Percentiles rank a stretch among this genome's conserved stretches.
Evolutionary conservation across 2,113 vertebrate species (phyloP).

Genomic region (Zosterops hypoxanthus): DNA sequence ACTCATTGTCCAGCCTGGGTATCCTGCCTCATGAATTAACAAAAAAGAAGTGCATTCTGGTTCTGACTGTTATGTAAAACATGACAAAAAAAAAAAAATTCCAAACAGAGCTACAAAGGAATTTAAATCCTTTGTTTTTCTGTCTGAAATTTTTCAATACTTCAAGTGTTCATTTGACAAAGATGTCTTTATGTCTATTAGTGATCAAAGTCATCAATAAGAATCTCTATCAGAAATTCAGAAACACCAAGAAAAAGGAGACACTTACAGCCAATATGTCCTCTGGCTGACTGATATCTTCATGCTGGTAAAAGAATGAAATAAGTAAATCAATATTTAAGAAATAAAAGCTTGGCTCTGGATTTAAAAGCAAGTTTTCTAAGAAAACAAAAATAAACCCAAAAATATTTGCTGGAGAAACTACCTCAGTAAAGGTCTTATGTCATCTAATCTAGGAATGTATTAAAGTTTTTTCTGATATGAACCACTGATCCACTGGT

Average conservation of each 20-base stretch:
- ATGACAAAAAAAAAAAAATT: not conserved
- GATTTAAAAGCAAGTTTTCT: not conserved
- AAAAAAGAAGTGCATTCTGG: not conserved
- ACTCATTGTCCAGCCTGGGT: not conserved
- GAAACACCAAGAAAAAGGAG: not conserved
- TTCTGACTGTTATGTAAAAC: not conserved
- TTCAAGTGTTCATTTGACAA: not conserved
- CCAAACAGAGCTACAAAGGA: not conserved
- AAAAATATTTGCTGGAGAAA: not conserved
- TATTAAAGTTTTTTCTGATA: not conserved
- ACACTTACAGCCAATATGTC: slow-evolving; percentile 42
- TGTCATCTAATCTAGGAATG: not conserved
- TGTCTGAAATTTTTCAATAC: not conserved
- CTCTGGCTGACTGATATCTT: slow-evolving; percentile 35
- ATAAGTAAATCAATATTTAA: not conserved
- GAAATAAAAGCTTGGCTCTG: not conserved
- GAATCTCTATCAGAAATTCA: not conserved
- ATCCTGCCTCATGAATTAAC: not conserved
- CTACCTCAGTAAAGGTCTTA: not conserved
- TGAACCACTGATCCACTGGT: not conserved
- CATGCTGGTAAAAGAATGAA: slow-evolving; percentile 33
- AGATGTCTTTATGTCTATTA: not conserved
- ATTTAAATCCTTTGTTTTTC: not conserved
- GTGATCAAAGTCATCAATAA: not conserved
- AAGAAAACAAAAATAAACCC: not conserved